Evolutionary conservation across 2,888 invertebrate genomes (phyloP).

Genomic region (Nowickia ferox): DNA sequence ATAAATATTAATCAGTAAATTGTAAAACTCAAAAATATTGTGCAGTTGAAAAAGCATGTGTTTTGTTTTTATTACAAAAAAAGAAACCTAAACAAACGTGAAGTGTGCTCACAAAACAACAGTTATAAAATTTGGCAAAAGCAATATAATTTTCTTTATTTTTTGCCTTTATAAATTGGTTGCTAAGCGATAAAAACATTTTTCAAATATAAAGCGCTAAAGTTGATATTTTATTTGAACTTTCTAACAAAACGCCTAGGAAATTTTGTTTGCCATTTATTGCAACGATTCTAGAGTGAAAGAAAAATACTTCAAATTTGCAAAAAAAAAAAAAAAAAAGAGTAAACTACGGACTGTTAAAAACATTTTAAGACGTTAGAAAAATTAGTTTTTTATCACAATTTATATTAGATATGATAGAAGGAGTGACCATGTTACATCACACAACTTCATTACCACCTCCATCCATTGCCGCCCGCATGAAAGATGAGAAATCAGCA

Average conservation of each 20-base stretch:
- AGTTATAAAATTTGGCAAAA: constrained; percentile 22
- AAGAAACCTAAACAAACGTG: not conserved
- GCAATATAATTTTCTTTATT: not conserved
- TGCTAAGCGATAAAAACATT: constrained; percentile 53
- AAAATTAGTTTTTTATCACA: no score
- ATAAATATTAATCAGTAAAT: not conserved
- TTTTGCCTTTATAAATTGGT: constrained; percentile 32
- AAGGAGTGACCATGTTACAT: constrained; percentile 80
- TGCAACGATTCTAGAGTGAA: not conserved
- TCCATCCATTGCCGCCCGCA: constrained; percentile 71
- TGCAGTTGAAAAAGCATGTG: not conserved
- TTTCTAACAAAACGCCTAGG: constrained; percentile 68
- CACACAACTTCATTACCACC: constrained; percentile 73
- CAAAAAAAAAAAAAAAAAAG: constrained; percentile 16
- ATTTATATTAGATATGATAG: constrained; percentile 74
- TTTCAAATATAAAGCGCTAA: constrained; percentile 54
- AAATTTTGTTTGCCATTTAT: constrained; percentile 27
- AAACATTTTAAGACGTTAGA: no score
- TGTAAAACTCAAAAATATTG: not conserved
- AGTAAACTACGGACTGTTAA: constrained; percentile 36
- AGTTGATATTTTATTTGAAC: constrained; percentile 68
- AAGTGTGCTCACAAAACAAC: not conserved
- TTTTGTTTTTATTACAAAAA: not conserved
- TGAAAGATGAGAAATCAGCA: constrained; percentile 74
- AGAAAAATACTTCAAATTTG: not conserved